These are phyloP conservation scores for Antrozous pallidus DNA, from an alignment of 2,797 vertebrate species.

Conservation along the genomic window DNA sequence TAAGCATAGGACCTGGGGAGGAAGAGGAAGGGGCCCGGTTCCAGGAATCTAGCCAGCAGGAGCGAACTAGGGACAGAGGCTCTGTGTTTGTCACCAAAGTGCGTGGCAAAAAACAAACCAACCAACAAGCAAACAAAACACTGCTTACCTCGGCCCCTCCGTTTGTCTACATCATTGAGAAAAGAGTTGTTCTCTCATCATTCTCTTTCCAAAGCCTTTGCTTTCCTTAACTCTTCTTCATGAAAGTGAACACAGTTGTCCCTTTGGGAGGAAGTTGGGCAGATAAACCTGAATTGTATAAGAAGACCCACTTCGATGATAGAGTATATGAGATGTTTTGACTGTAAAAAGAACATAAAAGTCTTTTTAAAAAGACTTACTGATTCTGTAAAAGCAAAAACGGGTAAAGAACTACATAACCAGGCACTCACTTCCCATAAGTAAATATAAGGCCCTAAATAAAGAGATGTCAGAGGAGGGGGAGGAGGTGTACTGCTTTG, in stretches of 20 bases:
- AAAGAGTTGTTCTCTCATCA: not conserved
- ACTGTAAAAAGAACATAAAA: no score
- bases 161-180: not conserved
- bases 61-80: not conserved
- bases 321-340: not conserved
- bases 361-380: not conserved
- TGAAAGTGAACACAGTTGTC: not conserved
- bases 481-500: not conserved
- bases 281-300: not conserved
- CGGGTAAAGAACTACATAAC: not conserved
- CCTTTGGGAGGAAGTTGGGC: not conserved
- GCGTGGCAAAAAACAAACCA: not conserved
- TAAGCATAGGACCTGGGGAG: not conserved
- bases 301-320: not conserved
- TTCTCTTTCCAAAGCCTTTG: not conserved
- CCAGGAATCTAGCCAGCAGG: not conserved
- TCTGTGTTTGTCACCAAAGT: not conserved
- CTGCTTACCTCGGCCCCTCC: not conserved
- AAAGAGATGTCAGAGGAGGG: not conserved
- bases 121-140: not conserved
- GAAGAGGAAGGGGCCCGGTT: not conserved
- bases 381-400: constrained; percentile 21
- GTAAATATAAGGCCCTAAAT: not conserved
- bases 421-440: not conserved
- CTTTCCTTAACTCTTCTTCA: not conserved